These are phyloP conservation scores for Sebastes kiyomatsui DNA, from an alignment of 2,797 vertebrate species.

Conservation along the genomic window DNA sequence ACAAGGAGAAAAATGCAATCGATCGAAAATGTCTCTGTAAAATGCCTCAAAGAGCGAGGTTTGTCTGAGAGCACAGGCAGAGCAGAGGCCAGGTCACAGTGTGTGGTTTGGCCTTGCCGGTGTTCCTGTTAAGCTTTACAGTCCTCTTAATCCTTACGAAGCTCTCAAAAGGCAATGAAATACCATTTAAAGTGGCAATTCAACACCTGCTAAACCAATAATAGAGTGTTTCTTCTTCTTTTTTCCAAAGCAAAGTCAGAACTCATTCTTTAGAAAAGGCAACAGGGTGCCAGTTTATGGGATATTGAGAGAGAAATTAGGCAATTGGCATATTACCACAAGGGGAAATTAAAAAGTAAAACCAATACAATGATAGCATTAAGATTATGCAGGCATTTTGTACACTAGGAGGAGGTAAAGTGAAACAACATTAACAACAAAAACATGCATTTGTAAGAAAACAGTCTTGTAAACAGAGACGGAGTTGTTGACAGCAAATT, in stretches of 20 bases:
- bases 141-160: slow-evolving; percentile 67
- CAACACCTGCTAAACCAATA: slow-evolving; percentile 61
- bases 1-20: slow-evolving; percentile 70
- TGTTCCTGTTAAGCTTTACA: slow-evolving; percentile 60
- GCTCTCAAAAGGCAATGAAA: slow-evolving; percentile 67
- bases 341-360: slow-evolving; percentile 41
- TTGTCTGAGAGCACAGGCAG: slow-evolving; percentile 57
- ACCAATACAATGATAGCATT: slow-evolving; percentile 28
- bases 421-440: slow-evolving; percentile 50
- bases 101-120: slow-evolving; percentile 62
- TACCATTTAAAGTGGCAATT: slow-evolving; percentile 72
- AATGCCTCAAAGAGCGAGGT: slow-evolving; percentile 63
- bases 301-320: slow-evolving; percentile 48
- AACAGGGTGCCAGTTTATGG: slow-evolving; percentile 22
- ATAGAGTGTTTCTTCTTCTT: slow-evolving; percentile 3
- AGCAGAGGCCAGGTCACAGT: slow-evolving; percentile 62
- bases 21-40: slow-evolving; percentile 68
- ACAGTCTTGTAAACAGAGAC: slow-evolving; percentile 31
- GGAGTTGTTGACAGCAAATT: slow-evolving; percentile 45
- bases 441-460: slow-evolving; percentile 41
- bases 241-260: slow-evolving; percentile 18
- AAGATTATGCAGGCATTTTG: slow-evolving; percentile 21
- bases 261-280: slow-evolving; percentile 43
- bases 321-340: slow-evolving; percentile 47
- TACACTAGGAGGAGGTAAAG: slow-evolving; percentile 22